Percentiles rank a stretch among this genome's conserved stretches.
Conservation (phyloP, 1,140 invertebrate genomes). For the Musca domestica region DNA sequence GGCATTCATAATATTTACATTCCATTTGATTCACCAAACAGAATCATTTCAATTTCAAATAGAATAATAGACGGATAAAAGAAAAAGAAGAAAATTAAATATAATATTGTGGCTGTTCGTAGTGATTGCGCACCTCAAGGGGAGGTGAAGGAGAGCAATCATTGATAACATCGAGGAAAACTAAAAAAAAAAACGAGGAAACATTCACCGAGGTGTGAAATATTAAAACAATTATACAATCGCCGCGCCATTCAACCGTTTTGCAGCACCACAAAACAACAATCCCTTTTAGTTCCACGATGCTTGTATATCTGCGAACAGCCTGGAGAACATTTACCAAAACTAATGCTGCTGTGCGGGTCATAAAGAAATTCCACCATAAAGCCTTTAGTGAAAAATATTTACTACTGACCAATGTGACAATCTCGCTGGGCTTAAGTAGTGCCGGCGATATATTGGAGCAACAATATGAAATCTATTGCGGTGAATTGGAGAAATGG, state of each 20-base stretch:
- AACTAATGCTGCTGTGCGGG: background rate
- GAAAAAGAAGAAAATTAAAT: background rate
- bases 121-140: constrained; percentile 1
- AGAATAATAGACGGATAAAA: background rate
- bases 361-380: constrained; percentile 31
- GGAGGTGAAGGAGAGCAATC: background rate
- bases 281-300: background rate
- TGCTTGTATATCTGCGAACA: background rate
- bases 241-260: background rate
- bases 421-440: constrained; percentile 75
- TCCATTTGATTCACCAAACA: background rate
- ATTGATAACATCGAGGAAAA: background rate
- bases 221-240: constrained; percentile 6
- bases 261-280: too few relatives aligned
- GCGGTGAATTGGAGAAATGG: constrained; percentile 63
- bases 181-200: background rate
- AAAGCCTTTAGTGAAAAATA: constrained; percentile 69
- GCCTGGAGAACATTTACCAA: constrained; percentile 3
- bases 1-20: constrained; percentile 5
- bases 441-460: constrained; percentile 78
- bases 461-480: constrained; percentile 79
- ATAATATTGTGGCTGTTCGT: background rate
- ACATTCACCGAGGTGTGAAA: too few relatives aligned
- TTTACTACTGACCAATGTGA: constrained; percentile 82
- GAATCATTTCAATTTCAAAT: background rate